Evolutionary conservation across 92 coral and sea anemone species (phyloP).

Genomic region (Palythoa caribaeorum): DNA sequence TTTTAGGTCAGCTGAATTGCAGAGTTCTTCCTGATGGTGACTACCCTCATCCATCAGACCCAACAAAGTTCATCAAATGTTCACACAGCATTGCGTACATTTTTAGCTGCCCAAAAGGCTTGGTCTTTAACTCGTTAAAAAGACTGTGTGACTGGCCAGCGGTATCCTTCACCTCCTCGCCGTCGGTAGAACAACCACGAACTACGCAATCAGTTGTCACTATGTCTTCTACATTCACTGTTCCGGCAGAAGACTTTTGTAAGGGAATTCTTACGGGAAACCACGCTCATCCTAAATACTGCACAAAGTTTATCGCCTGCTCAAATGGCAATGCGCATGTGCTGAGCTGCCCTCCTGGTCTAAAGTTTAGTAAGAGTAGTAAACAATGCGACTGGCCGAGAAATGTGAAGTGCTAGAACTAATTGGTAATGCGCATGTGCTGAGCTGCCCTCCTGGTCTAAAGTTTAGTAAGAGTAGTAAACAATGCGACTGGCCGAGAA

Average conservation of each 20-base stretch:
- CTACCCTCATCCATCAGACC: constrained; percentile 4
- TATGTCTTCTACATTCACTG: background rate
- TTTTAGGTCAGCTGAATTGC: constrained; percentile 2
- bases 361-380: background rate
- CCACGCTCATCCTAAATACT: background rate
- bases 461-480: too few relatives aligned
- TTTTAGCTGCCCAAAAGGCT: background rate
- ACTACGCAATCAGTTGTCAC: background rate
- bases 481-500: too few relatives aligned
- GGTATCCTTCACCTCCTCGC: background rate
- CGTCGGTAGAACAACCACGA: background rate
- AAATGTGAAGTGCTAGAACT: background rate
- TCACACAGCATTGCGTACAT: background rate
- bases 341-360: background rate
- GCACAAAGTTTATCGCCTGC: background rate
- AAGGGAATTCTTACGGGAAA: background rate
- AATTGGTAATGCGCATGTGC: too few relatives aligned
- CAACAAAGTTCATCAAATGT: constrained; percentile 2
- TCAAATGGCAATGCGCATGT: background rate
- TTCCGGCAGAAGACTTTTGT: background rate
- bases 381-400: constrained; percentile 4
- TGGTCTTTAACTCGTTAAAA: background rate
- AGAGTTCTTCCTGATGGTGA: background rate
- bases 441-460: background rate
- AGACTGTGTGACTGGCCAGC: background rate